Evolutionary conservation across 2,113 vertebrate genomes (phyloP).

Genomic region (Oryzias melastigma): DNA sequence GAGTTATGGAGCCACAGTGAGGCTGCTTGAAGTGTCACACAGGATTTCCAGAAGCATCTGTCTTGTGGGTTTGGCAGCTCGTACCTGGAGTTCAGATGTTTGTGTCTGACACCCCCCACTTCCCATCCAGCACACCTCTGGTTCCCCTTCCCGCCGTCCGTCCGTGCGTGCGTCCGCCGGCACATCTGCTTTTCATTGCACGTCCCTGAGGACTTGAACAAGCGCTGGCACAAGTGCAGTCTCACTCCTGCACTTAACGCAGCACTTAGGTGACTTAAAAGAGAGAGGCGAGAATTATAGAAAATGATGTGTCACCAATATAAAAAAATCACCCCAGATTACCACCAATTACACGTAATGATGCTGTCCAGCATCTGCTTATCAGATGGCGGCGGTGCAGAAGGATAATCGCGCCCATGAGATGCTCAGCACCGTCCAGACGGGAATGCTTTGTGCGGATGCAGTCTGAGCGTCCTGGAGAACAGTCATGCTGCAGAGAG

Average conservation of each 20-base stretch:
- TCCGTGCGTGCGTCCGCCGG: constrained; percentile 65
- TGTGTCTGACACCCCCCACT: constrained; percentile 65
- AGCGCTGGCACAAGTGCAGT: constrained; percentile 78
- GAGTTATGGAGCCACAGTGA: constrained; percentile 87
- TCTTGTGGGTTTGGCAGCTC: constrained; percentile 86
- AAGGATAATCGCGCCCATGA: constrained; percentile 41
- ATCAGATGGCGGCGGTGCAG: constrained; percentile 76
- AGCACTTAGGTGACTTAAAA: constrained; percentile 86
- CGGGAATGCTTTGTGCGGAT: constrained; percentile 56
- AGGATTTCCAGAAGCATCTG: constrained; percentile 87
- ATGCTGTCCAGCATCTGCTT: constrained; percentile 74
- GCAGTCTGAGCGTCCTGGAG: constrained; percentile 50
- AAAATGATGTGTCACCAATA: constrained; percentile 89
- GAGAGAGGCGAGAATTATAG: constrained; percentile 85
- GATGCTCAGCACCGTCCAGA: constrained; percentile 39
- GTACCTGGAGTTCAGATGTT: constrained; percentile 83
- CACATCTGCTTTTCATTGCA: constrained; percentile 96
- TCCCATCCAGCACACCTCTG: constrained; percentile 60
- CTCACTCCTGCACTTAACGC: constrained; percentile 81
- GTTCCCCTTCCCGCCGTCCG: constrained; percentile 52
- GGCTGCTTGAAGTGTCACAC: constrained; percentile 85
- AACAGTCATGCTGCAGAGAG: constrained; percentile 53
- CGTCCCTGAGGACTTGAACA: constrained; percentile 85
- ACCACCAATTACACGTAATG: constrained; percentile 80
- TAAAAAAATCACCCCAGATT: constrained; percentile 80